Base-by-base conservation (phyloP, 35 echinoderm and acorn worm genomes). In the Acanthaster planci region DNA sequence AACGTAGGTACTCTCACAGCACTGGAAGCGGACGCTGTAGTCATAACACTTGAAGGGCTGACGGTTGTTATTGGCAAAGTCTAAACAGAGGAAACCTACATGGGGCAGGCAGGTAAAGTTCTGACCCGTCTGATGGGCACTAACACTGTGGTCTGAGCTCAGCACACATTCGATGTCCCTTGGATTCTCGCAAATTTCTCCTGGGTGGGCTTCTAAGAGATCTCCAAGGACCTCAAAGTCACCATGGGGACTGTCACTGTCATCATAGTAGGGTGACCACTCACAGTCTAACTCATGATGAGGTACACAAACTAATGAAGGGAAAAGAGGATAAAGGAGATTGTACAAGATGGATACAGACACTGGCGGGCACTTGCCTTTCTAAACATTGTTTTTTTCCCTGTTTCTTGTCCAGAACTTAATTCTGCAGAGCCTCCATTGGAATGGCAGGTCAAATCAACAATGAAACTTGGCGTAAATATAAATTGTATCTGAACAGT, bases 141-240 rank as follows among this genome's bases (percentile, higher is more conserved):
- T 30, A 37, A 53, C 16, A 32, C 79, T 51, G 23, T 77, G 86
- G 3, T 51, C 30, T 26, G 38, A 40, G 30, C 76, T 77, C 22
- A 82, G 30, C 10, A 64, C 86, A 17, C 86, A 88, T 39, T 88
- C 52, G 21, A 88, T 40, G 37, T 81, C 77, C 5, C 26, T 60
- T 18, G 86, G 86, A 23, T 52, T 53, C 40, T 88, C 36, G 54
- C 86, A 88, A 26, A 72, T 21, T 29, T 72, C 64, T 72, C 64
- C 64, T 0, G 64, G 64, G 9, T 72, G 64, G 64, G 64, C 64
- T 2, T 72, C 64, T 1, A 9, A 26, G 64, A 72, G 64, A 26
- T 72, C 64, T 23, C 64, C 29, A 1, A 72, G 26, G 29, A 72
- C 26, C 64, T 72, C 64, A 34, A 72, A 72, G 23, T 72, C 64